Base-by-base conservation (phyloP, 2,113 vertebrate genomes). In the Embiotoca jacksoni region DNA sequence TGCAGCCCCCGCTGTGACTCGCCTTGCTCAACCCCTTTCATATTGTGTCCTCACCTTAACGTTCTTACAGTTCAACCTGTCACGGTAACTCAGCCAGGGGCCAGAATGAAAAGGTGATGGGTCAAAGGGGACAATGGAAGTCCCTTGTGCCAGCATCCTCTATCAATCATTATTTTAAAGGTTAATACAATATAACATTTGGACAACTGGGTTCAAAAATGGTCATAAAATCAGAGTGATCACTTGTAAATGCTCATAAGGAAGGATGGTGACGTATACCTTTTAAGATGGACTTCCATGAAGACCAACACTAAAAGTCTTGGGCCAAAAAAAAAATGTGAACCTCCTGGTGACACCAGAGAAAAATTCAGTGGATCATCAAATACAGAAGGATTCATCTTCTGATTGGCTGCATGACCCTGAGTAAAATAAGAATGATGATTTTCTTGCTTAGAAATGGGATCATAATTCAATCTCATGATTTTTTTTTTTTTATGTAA, bases 61-160 rank as follows among this genome's bases (percentile, higher is more conserved):
- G 7, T 85, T 80, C 80, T 49, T 9, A 23, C 82, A 85, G 88
- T 83, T 84, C 81, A 83, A 36, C 70, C 89, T 92, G 90, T 92
- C 92, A 86, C 33, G 32, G 64, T 57, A 44, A 70, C 70, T 91
- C 70, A 91, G 82, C 37, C 76, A 23, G 54, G 47, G 74, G 79
- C 65, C 50, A n/a, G 50, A 60, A 75, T 92, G 85, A 91, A 85
- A 93, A 92, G 90, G 88, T 84, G 69, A 88, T 15, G 54, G 86
- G 83, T 88, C 69, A 89, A 64, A 88, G 70, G 76, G 52, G 37
- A 59, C 49, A 73, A 58, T 60, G 53, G 49, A 62, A 62, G 47
- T 41, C 66, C 47, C n/a, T 7, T 50, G 32, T 57, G 59, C 33
- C 53, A 30, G 1, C 23, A 57, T 58, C 50, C 32, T 69, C 50